Evolutionary conservation across 1,140 invertebrate genomes (phyloP).

Genomic region (Scaptomyza pallida): DNA sequence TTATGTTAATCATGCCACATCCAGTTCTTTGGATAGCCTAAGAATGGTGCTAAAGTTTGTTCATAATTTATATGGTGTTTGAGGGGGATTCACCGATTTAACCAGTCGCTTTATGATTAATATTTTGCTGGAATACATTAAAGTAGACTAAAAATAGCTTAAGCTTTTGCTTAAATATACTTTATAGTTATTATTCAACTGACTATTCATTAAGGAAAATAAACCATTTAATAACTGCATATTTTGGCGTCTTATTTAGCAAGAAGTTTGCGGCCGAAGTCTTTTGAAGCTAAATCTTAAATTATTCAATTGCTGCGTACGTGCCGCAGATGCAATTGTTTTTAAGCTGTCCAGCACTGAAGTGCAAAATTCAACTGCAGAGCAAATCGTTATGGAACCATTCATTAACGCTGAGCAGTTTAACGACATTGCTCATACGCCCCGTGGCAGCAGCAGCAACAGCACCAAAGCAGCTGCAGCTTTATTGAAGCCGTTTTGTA

Average conservation of each 20-base stretch:
- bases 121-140: neutral
- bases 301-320: slow-evolving; percentile 46
- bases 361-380: slow-evolving; percentile 9
- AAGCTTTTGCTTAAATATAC: neutral
- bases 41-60: slow-evolving; percentile 4
- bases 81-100: slow-evolving; percentile 18
- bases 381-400: slow-evolving; percentile 40
- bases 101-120: slow-evolving; percentile 11
- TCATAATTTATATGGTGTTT: slow-evolving; percentile 4
- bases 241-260: slow-evolving; percentile 11
- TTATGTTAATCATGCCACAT: slow-evolving; percentile 11
- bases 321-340: slow-evolving; percentile 52
- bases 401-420: slow-evolving; percentile 64
- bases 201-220: neutral
- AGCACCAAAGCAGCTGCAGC: slow-evolving; percentile 29
- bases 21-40: neutral
- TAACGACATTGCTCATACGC: slow-evolving; percentile 72
- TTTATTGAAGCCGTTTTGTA: slow-evolving; percentile 70
- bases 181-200: neutral
- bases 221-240: slow-evolving; percentile 14
- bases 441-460: slow-evolving; percentile 21
- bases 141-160: neutral
- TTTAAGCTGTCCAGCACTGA: slow-evolving; percentile 12
- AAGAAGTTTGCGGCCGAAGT: slow-evolving; percentile 47
- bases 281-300: slow-evolving; percentile 58